Evolutionary conservation across 2,888 invertebrate species (phyloP).

Genomic region (Watsonalla cultraria): DNA sequence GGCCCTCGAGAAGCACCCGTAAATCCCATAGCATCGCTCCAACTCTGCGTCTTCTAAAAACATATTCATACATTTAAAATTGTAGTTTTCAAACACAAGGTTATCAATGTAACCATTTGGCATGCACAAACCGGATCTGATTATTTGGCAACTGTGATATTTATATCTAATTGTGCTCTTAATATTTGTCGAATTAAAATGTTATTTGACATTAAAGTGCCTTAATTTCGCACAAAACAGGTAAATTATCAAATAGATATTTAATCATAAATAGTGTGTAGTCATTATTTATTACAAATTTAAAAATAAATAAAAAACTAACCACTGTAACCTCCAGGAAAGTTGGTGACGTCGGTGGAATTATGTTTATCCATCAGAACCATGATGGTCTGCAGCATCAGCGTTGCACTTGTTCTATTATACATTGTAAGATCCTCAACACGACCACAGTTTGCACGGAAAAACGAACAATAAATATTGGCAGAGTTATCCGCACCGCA

Average conservation of each 20-base stretch:
- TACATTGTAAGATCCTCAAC: conserved; percentile 43
- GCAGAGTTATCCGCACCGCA: conserved; percentile 18
- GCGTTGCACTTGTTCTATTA: conserved; percentile 68
- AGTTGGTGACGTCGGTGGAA: conserved; percentile 59
- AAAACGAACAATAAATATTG: conserved; percentile 9
- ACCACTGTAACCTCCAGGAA: conserved; percentile 56
- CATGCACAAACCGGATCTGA: not conserved
- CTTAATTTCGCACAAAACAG: too few relatives aligned
- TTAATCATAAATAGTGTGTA: too few relatives aligned
- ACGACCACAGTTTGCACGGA: conserved; percentile 14
- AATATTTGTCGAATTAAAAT: not conserved
- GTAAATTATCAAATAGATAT: too few relatives aligned
- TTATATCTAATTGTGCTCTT: not conserved
- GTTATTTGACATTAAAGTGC: too few relatives aligned
- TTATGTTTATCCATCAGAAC: conserved; percentile 72
- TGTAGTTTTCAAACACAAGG: not conserved
- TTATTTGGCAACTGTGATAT: conserved; percentile 3
- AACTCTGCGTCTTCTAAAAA: conserved; percentile 66
- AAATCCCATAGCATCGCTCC: conserved; percentile 85
- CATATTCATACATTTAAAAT: not conserved
- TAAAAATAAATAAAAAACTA: conserved; percentile 29
- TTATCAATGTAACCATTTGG: not conserved
- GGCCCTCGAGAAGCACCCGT: conserved; percentile 89
- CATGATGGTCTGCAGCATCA: conserved; percentile 75
- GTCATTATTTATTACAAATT: not conserved